A percentile compares a stretch with the other conserved stretches of the same genome.
phyloP scores from a whole-genome alignment of 2,797 vertebrate genomes.

The Enteromius thamalakanensis region DNA sequence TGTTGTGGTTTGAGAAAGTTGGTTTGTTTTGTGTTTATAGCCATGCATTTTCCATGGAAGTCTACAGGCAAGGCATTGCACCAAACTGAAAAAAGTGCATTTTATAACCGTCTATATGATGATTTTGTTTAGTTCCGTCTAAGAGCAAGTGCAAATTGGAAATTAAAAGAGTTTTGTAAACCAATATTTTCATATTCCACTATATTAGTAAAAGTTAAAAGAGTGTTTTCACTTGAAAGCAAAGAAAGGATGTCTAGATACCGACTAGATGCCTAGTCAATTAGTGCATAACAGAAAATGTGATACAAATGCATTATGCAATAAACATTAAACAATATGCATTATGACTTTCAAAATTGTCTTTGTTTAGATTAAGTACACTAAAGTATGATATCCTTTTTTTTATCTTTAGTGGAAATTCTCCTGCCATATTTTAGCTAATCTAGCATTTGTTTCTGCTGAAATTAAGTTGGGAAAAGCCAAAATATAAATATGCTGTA shows the following conservation, averaged over 20 bases:
- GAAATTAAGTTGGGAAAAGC: not conserved
- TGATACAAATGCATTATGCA: not conserved
- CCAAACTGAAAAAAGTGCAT: not conserved
- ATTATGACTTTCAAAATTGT: not conserved
- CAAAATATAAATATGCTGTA: no score
- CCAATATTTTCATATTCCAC: not conserved
- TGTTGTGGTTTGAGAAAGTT: not conserved
- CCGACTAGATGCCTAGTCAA: not conserved
- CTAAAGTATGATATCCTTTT: not conserved
- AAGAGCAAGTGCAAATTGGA: not conserved
- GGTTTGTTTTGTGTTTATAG: slow-evolving; percentile 3
- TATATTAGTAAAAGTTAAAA: not conserved
- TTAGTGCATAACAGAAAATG: not conserved
- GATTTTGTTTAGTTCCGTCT: not conserved
- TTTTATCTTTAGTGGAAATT: not conserved
- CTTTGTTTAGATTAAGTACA: not conserved
- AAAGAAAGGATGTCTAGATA: not conserved
- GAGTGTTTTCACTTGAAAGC: not conserved
- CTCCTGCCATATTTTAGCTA: not conserved
- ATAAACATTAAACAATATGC: not conserved
- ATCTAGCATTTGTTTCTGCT: not conserved
- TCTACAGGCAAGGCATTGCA: not conserved
- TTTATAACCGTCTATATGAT: not conserved
- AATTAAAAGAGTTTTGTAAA: not conserved
- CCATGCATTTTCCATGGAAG: not conserved